Conservation (phyloP, 2,113 vertebrate genomes). For the Grammomys surdaster region DNA sequence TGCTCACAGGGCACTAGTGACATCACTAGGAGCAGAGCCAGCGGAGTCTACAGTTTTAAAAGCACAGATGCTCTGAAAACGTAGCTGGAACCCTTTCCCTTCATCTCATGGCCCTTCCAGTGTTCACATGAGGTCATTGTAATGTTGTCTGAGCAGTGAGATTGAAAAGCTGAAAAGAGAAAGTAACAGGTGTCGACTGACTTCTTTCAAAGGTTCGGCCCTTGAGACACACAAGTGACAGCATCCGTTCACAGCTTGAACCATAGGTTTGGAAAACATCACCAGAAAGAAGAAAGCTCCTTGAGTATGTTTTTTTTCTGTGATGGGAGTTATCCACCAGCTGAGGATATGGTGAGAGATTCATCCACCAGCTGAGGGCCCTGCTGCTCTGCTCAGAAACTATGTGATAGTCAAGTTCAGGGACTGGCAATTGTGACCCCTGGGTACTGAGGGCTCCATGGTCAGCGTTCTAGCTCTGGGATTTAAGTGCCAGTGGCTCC, state of each 20-base stretch:
- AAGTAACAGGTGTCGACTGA: neutral
- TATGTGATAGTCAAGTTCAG: no score
- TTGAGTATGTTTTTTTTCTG: neutral
- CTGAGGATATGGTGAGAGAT: neutral
- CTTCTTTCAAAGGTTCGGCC: neutral
- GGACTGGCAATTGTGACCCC: no score
- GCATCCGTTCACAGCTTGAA: neutral
- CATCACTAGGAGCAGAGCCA: neutral
- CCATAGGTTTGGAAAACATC: neutral
- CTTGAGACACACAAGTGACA: neutral
- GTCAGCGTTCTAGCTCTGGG: neutral
- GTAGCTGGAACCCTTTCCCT: neutral
- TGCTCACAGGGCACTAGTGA: neutral
- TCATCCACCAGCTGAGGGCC: no score
- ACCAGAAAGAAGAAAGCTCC: neutral
- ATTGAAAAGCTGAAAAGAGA: neutral
- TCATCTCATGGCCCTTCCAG: neutral
- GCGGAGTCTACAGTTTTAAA: neutral
- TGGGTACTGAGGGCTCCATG: neutral
- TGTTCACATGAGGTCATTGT: neutral
- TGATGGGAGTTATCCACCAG: neutral
- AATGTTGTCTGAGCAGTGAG: neutral
- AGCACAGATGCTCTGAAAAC: neutral
- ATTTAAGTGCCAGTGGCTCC: neutral
- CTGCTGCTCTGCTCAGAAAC: neutral